These are phyloP conservation scores for Bombus huntii DNA, from an alignment of 1,140 invertebrate genomes.

Conservation along the genomic window DNA sequence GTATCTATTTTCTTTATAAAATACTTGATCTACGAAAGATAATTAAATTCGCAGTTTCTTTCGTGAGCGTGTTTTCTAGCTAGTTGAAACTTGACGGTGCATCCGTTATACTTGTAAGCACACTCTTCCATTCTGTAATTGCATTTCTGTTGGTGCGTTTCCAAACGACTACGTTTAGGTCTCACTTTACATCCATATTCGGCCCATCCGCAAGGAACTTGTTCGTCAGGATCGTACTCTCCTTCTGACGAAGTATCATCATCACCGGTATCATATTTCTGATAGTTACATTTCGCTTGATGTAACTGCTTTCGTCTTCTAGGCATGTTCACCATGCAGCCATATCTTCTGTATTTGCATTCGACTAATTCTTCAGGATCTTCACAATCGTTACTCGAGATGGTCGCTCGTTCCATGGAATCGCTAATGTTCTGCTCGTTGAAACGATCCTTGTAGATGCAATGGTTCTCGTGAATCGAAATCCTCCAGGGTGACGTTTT, in stretches of 20 bases:
- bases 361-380: constrained; percentile 67
- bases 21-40: background rate
- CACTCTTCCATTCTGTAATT: constrained; percentile 72
- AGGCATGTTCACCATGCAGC: constrained; percentile 74
- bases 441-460: constrained; percentile 69
- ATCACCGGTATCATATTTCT: constrained; percentile 20
- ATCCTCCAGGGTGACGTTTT: constrained; percentile 68
- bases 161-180: constrained; percentile 58
- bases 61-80: constrained; percentile 64
- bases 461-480: constrained; percentile 71
- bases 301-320: constrained; percentile 65
- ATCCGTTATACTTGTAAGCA: constrained; percentile 62
- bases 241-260: constrained; percentile 23
- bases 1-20: background rate
- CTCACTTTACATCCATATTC: constrained; percentile 67
- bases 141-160: constrained; percentile 70
- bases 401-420: constrained; percentile 18
- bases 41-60: constrained; percentile 54
- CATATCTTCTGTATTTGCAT: constrained; percentile 67
- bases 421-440: constrained; percentile 43
- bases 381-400: constrained; percentile 19
- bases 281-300: constrained; percentile 74
- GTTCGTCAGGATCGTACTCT: constrained; percentile 62
- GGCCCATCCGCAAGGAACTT: constrained; percentile 65
- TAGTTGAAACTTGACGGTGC: constrained; percentile 56